Evolutionary conservation across 1,140 invertebrate genomes (phyloP).

Genomic region (Drosophila tsacasi): DNA sequence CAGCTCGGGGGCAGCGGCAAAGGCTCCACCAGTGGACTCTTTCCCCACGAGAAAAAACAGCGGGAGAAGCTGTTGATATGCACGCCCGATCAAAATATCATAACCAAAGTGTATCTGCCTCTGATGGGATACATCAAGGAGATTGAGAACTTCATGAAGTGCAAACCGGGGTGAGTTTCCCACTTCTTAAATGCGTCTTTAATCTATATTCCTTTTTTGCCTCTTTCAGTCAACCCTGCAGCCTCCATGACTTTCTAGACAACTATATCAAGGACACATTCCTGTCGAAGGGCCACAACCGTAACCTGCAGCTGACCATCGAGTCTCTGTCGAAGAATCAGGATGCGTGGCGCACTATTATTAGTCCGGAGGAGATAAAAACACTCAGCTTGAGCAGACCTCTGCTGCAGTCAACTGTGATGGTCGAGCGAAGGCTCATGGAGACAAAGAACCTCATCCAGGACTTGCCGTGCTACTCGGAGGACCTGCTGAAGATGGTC

Average conservation of each 20-base stretch:
- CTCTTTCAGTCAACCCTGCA: conserved; percentile 86
- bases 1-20: conserved; percentile 66
- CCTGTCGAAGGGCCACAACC: conserved; percentile 87
- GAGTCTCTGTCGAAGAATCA: conserved; percentile 90
- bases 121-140: conserved; percentile 91
- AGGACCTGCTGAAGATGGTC: conserved; percentile 83
- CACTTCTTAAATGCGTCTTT: not conserved
- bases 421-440: conserved; percentile 89
- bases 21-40: conserved; percentile 55
- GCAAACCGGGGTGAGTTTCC: conserved; percentile 87
- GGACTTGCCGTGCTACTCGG: conserved; percentile 87
- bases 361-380: conserved; percentile 89
- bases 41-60: conserved; percentile 72
- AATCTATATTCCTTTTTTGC: not conserved
- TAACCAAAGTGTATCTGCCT: conserved; percentile 91
- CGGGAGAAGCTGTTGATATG: conserved; percentile 89
- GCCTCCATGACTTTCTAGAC: conserved; percentile 90
- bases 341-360: conserved; percentile 90
- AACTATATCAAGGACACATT: conserved; percentile 92
- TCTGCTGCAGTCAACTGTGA: conserved; percentile 89
- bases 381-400: conserved; percentile 88
- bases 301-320: conserved; percentile 87
- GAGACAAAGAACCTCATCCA: conserved; percentile 90
- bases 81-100: conserved; percentile 90
- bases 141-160: conserved; percentile 89